Conservation (phyloP, 2,113 vertebrate species). For the Taxidea taxus region DNA sequence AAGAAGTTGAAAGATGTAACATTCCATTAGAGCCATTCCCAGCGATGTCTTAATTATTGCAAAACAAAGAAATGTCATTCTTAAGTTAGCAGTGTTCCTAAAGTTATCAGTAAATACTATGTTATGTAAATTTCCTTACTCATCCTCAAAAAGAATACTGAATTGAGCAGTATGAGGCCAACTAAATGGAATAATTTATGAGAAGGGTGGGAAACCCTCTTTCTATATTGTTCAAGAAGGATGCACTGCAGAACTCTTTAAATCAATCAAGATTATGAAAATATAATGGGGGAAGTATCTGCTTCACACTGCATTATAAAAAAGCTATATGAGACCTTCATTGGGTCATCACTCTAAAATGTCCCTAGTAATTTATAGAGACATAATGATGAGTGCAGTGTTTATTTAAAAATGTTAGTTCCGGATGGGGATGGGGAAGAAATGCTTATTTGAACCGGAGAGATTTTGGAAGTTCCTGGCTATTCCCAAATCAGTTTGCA, state of each 20-base stretch:
- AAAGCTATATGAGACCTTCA: background rate
- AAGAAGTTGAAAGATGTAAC: background rate
- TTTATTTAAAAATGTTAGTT: background rate
- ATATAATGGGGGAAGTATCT: background rate
- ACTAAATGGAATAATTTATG: background rate
- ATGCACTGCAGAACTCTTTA: background rate
- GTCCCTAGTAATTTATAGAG: background rate
- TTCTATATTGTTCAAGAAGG: background rate
- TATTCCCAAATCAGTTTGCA: background rate
- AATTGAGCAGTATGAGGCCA: background rate
- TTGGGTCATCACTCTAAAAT: background rate
- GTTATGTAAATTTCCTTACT: background rate
- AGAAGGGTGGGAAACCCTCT: background rate
- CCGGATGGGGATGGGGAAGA: background rate
- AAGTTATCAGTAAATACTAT: background rate
- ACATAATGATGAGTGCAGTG: rapidly evolving
- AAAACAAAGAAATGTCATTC: background rate
- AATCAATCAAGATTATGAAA: background rate
- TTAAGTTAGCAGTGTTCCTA: background rate
- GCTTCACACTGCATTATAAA: background rate
- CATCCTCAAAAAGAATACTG: background rate
- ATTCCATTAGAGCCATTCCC: background rate
- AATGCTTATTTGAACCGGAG: background rate
- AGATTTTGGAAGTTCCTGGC: background rate
- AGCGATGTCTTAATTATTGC: background rate